Evolutionary conservation across 2,797 vertebrate species (phyloP).

Genomic region (Enteromius thamalakanensis): DNA sequence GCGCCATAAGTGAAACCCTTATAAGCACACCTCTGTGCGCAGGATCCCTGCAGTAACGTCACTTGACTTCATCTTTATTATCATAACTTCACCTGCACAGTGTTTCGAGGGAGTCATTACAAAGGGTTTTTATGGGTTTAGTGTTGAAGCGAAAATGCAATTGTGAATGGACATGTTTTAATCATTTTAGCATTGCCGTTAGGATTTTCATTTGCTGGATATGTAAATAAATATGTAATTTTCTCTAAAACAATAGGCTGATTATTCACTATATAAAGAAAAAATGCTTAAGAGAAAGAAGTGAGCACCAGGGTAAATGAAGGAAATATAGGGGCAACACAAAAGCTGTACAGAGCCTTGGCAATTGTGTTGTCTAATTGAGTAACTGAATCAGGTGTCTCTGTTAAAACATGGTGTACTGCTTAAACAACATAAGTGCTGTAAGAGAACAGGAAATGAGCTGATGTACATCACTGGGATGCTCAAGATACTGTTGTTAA

Average conservation of each 20-base stretch:
- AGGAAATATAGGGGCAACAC: background rate
- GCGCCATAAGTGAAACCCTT: background rate
- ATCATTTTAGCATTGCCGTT: background rate
- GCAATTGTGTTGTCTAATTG: background rate
- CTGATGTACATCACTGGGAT: background rate
- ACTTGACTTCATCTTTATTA: conserved; percentile 9
- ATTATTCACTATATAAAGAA: background rate
- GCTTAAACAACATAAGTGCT: conserved; percentile 18
- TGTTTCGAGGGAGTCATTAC: background rate
- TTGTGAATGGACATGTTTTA: background rate
- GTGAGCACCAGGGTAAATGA: background rate
- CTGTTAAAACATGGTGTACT: conserved; percentile 25
- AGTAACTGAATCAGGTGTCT: background rate
- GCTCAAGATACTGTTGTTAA: background rate
- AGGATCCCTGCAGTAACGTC: background rate
- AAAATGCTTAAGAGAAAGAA: conserved; percentile 1
- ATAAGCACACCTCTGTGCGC: background rate
- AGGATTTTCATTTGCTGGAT: background rate
- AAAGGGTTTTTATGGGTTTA: background rate
- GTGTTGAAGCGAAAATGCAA: conserved; percentile 4
- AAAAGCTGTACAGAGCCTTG: background rate
- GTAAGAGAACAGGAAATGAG: background rate
- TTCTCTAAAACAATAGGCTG: conserved; percentile 8
- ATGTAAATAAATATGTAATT: background rate
- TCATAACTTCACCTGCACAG: background rate